A percentile compares a stretch with the other conserved stretches of the same genome.
Conservation (phyloP, 2,797 vertebrate species). For the Chrysocyon brachyurus region DNA sequence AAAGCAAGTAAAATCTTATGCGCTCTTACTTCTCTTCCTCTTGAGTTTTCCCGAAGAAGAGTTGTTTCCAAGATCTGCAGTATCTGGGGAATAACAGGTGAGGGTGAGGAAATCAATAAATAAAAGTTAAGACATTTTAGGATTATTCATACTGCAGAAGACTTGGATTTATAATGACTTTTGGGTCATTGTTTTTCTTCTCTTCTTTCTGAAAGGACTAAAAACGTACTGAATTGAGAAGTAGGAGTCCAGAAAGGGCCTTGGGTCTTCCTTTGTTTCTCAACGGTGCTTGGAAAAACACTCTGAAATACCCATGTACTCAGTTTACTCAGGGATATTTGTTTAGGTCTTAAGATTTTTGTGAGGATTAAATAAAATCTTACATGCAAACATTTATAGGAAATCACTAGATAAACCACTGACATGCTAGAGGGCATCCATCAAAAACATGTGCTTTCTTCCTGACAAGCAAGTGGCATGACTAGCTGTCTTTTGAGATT, state of each 20-base stretch:
- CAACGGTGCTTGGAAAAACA: neutral
- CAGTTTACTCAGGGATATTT: neutral
- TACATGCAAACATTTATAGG: neutral
- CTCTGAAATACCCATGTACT: neutral
- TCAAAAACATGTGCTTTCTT: neutral
- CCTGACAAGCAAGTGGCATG: neutral
- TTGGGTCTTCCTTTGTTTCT: neutral
- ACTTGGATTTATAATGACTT: neutral
- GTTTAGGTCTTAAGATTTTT: neutral
- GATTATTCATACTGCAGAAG: neutral
- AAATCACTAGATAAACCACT: neutral
- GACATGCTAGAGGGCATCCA: neutral
- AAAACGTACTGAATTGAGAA: neutral
- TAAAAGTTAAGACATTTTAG: neutral
- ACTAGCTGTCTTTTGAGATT: neutral
- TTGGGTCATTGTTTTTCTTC: neutral
- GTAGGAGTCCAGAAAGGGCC: neutral
- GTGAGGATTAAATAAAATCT: neutral
- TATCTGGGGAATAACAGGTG: slow-evolving; percentile 59
- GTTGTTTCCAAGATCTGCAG: neutral
- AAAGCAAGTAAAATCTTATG: slow-evolving; percentile 25
- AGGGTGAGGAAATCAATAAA: neutral
- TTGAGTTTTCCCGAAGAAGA: neutral
- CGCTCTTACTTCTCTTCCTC: slow-evolving; percentile 72
- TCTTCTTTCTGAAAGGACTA: slow-evolving; percentile 11